A percentile compares a stretch with the other conserved stretches of the same genome.
phyloP scores from a whole-genome alignment of 1,140 invertebrate species.

The Procambarus clarkii region DNA sequence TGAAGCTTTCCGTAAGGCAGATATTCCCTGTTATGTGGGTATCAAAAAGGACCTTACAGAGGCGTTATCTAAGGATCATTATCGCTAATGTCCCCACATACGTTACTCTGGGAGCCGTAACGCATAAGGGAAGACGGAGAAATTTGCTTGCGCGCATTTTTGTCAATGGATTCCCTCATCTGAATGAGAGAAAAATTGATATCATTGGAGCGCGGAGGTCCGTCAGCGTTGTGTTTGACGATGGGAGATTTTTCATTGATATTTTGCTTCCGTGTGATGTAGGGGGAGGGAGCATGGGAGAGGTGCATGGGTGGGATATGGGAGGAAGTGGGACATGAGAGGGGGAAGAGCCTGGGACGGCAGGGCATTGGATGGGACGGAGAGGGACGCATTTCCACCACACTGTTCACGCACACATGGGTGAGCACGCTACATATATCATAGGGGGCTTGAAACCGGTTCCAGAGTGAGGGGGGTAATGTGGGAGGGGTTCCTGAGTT shows the following conservation, averaged over 20 bases:
- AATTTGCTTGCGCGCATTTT: constrained; percentile 47
- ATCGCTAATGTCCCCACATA: constrained; percentile 16
- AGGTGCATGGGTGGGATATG: no score
- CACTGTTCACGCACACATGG: not conserved
- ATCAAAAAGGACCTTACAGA: constrained; percentile 20
- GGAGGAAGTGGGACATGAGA: not conserved
- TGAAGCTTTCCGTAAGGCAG: not conserved
- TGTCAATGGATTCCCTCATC: constrained; percentile 41
- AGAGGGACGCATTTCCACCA: not conserved
- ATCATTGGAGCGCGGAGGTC: constrained; percentile 27
- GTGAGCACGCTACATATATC: not conserved
- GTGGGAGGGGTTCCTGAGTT: not conserved
- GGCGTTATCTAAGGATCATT: constrained; percentile 18
- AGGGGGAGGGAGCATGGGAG: no score
- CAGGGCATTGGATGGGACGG: no score
- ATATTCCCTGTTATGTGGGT: constrained; percentile 5
- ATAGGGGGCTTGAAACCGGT: not conserved
- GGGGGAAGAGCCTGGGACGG: no score
- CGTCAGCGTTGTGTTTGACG: constrained; percentile 27
- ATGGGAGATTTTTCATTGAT: not conserved
- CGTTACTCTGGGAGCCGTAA: constrained; percentile 15
- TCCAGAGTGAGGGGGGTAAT: not conserved
- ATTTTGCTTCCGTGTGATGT: constrained; percentile 2
- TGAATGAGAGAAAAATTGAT: constrained; percentile 43
- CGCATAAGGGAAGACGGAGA: constrained; percentile 35